phyloP scores from a whole-genome alignment of 2,113 vertebrate species.

The Butastur rufipennis region DNA sequence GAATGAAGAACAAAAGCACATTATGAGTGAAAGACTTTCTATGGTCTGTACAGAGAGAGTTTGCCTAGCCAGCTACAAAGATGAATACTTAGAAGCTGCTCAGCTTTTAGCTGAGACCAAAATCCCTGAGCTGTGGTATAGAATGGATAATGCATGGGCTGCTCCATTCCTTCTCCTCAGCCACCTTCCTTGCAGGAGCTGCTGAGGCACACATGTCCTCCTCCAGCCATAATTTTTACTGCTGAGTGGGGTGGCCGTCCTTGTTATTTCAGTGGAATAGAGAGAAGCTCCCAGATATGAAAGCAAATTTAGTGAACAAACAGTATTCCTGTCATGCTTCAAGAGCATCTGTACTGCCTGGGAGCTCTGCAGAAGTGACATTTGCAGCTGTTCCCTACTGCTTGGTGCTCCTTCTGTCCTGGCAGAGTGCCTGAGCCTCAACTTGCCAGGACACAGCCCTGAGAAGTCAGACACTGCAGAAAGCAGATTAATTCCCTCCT shows the following conservation, averaged over 20 bases:
- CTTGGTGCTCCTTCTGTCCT: not conserved
- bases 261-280: not conserved
- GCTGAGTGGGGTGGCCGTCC: not conserved
- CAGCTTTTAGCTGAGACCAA: not conserved
- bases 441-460: not conserved
- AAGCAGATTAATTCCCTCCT: not conserved
- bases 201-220: rapidly evolving
- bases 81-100: not conserved
- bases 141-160: not conserved
- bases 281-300: not conserved
- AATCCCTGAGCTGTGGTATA: not conserved
- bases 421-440: not conserved
- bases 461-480: not conserved
- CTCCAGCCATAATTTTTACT: not conserved
- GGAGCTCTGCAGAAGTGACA: not conserved
- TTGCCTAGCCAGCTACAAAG: not conserved
- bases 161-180: not conserved
- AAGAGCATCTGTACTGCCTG: not conserved
- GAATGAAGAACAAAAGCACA: not conserved
- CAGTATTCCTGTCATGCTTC: not conserved
- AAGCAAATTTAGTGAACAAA: not conserved
- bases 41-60: not conserved
- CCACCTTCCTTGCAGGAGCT: not conserved
- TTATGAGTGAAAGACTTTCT: not conserved
- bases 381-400: not conserved